Evolutionary conservation across 2,888 invertebrate genomes (phyloP), one percentile per base, ranked within the genome.

Genomic region (Vanessa cardui): DNA sequence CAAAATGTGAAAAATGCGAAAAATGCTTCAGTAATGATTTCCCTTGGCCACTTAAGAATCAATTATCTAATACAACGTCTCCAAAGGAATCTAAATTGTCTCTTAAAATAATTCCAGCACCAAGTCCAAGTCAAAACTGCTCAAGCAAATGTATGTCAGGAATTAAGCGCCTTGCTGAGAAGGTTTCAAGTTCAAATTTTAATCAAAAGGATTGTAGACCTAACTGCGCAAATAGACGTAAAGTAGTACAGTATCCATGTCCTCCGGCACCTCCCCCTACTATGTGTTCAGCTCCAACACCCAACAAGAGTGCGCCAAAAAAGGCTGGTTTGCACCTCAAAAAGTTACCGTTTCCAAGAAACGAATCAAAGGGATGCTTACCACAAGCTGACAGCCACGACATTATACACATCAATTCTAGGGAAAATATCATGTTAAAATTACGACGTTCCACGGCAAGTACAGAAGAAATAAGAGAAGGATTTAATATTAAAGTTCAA

Each of bases 401-500:
- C 26, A 58, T 76, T 12, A 76, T 83, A 26, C 75, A 72, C 49
- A 66, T 83, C 8, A 78, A 74, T 70, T 85, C 83, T 2, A 73
- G 77, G 16, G 86, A 86, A 47, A 82, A 77, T 71, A 77, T 86
- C 45, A 79, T 73, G 1, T 81, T 87, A 39, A 80, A 77, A 68
- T 70, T 84, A 50, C 85, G 80, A 66, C 70, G 80, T 67, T 69
- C 73, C 8, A 79, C 81, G 0, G 78, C 80, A 16, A 87, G 83
- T 66, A 84, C 82, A 39, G 80, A 83, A 59, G 83, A 87, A 73
- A 83, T 84, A 49, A 78, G 83, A 74, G 81, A 84, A 69, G 76
- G 74, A 2, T 64, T 79, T 33, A 81, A 84, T 59, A 78, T 87
- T 16, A 87, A 84, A 75, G 83, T 87, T 0, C 77, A 81, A 78